These are phyloP conservation scores for Eueides isabella DNA, from an alignment of 1,140 invertebrate genomes.

Conservation along the genomic window DNA sequence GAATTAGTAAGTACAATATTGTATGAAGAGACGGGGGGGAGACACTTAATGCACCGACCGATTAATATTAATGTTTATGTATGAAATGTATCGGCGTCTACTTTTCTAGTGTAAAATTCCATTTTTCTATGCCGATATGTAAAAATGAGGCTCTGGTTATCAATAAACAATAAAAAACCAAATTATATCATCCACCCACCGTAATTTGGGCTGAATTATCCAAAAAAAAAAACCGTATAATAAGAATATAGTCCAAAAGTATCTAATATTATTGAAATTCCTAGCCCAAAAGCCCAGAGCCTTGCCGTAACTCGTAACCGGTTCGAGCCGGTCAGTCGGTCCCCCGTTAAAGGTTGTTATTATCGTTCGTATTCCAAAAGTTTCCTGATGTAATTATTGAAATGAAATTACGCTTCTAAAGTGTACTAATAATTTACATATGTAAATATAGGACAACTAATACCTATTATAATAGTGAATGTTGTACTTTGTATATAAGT, in stretches of 20 bases:
- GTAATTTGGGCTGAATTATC: neutral
- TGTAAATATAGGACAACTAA: constrained; percentile 80
- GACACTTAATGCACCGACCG: constrained; percentile 33
- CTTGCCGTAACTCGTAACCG: constrained; percentile 27
- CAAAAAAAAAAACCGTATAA: neutral
- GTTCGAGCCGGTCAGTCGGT: constrained; percentile 32
- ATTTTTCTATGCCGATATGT: constrained; percentile 68
- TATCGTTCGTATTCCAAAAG: constrained; percentile 68
- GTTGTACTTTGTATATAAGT: constrained; percentile 82
- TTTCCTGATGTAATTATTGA: constrained; percentile 77
- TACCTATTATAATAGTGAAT: constrained; percentile 81
- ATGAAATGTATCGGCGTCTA: constrained; percentile 34
- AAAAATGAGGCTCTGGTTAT: neutral
- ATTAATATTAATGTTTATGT: neutral
- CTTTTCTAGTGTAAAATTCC: constrained; percentile 75
- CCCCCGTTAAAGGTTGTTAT: constrained; percentile 55
- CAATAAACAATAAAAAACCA: neutral
- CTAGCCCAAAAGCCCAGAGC: constrained; percentile 1
- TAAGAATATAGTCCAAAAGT: neutral
- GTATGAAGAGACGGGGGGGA: constrained; percentile 58
- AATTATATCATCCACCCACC: neutral
- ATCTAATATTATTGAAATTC: neutral
- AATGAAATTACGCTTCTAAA: constrained; percentile 80
- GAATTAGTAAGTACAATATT: constrained; percentile 70
- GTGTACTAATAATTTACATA: constrained; percentile 73